Evolutionary conservation across 2,888 invertebrate genomes (phyloP).

Genomic region (Ichneumoninae sp.): DNA sequence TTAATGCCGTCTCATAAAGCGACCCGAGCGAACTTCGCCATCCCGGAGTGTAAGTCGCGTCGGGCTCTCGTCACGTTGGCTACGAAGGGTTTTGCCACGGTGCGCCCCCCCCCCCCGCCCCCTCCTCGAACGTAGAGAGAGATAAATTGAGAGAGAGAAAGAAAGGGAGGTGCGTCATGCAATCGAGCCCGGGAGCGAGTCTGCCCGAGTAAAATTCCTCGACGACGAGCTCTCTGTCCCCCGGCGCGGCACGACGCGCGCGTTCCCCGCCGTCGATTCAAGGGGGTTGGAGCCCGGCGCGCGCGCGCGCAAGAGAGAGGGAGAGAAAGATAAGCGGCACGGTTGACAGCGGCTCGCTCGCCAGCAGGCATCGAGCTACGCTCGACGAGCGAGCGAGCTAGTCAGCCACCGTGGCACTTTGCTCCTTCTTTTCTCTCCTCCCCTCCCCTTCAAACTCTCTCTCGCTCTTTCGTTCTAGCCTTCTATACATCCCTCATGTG

Average conservation of each 20-base stretch:
- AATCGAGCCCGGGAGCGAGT: conserved; percentile 80
- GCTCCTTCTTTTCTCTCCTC: conserved; percentile 70
- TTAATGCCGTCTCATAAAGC: conserved; percentile 2
- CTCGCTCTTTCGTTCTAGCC: conserved; percentile 30
- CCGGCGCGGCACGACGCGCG: conserved; percentile 41
- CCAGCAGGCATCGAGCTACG: conserved; percentile 69
- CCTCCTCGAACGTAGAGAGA: not conserved
- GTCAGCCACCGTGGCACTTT: conserved; percentile 82
- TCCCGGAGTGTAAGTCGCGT: not conserved
- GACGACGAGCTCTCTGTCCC: conserved; percentile 66
- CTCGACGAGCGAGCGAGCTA: conserved; percentile 62
- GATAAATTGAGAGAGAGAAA: not conserved
- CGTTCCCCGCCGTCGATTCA: conserved; percentile 34
- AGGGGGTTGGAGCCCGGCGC: conserved; percentile 6
- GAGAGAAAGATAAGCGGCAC: conserved; percentile 70
- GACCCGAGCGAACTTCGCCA: not conserved
- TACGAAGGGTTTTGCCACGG: not conserved
- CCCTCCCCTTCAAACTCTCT: conserved; percentile 49
- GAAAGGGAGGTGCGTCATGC: conserved; percentile 60
- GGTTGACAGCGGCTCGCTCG: conserved; percentile 80
- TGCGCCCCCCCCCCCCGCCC: not conserved
- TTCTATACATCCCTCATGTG: not conserved
- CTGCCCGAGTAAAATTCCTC: conserved; percentile 83
- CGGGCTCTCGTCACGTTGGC: conserved; percentile 41
- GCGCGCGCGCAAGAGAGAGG: conserved; percentile 20